phyloP scores from a whole-genome alignment of 2,797 vertebrate genomes.

The Cryptoblepharus egeriae region DNA sequence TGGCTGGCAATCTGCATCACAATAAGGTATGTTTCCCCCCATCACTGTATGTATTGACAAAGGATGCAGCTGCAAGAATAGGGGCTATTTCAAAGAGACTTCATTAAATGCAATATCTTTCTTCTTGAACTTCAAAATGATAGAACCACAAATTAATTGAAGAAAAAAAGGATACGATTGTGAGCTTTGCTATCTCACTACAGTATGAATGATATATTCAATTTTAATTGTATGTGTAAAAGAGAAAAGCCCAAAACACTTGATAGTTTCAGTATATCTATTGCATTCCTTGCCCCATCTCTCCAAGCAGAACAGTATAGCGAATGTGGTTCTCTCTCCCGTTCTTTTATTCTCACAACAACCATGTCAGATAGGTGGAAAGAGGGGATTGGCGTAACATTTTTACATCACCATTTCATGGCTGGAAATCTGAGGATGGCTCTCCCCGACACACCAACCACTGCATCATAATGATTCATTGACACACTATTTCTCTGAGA shows the following conservation, averaged over 20 bases:
- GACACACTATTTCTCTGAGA: no score
- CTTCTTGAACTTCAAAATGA: conserved; percentile 74
- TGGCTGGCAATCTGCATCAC: conserved; percentile 75
- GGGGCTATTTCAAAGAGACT: conserved; percentile 73
- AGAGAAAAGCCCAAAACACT: neutral
- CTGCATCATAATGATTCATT: no score
- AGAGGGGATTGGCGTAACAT: no score
- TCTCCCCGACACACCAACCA: no score
- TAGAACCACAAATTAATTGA: conserved; percentile 64
- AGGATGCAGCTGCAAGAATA: conserved; percentile 73
- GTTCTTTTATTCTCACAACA: no score
- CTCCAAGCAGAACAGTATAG: no score
- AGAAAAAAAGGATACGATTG: conserved; percentile 35
- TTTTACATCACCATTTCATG: no score
- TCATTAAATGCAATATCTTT: conserved; percentile 51
- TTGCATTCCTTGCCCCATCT: no score
- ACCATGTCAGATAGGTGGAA: no score
- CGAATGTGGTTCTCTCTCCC: no score
- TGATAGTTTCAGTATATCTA: no score
- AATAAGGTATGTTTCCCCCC: conserved; percentile 65
- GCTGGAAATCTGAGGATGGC: no score
- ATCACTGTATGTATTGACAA: conserved; percentile 39
- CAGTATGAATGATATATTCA: conserved; percentile 35
- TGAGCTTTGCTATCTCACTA: conserved; percentile 44
- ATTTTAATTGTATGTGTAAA: conserved; percentile 24